Base-by-base conservation (phyloP, 1,140 invertebrate species). In the Pissodes strobi region DNA sequence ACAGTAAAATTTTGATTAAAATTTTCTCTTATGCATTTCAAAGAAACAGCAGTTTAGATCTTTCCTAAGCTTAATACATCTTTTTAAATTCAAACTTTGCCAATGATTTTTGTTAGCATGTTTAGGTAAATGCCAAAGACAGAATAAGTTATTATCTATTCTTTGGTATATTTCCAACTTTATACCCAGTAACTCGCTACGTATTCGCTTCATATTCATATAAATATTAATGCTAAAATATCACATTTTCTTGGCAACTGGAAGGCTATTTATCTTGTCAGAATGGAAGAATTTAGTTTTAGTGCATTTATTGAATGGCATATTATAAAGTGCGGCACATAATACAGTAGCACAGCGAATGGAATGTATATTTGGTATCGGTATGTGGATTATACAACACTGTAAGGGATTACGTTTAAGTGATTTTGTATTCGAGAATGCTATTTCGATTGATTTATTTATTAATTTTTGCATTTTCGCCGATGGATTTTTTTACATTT, bases 171-270 rank as follows among this genome's bases (percentile, higher is more conserved):
- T 45, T 45, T 45, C 18, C 41, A 45, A 45, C 37, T n/a, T 39
- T n/a, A 3, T n/a, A 4, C 15, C 12, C 18, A 45, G 18, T 45
- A 45, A 17, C 37, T n/a, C n/a, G n/a, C n/a, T n/a, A n/a, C n/a
- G n/a, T n/a, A n/a, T 46, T 21, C 51, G 19, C n/a, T 18, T 53
- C 17, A 13, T n/a, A 39, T 57, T 25, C 43, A 58, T 46, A 62
- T 53, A 62, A 53, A 62, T 49, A 62, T 62, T 46, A 62, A 62
- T 52, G 48, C 59, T 62, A 62, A 62, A 53, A 43, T 62, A 62
- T 62, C 21, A 37, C 46, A 53, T 53, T 62, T 53, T 53, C 59
- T 49, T 45, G 39, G 59, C 43, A 62, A 62, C 21, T 53, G 38
- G 49, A 62, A 43, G 59, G 59, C 43, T 39, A 53, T 62, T 53